phyloP scores from a whole-genome alignment of 2,888 invertebrate species.

The Sthenelais limicola region DNA sequence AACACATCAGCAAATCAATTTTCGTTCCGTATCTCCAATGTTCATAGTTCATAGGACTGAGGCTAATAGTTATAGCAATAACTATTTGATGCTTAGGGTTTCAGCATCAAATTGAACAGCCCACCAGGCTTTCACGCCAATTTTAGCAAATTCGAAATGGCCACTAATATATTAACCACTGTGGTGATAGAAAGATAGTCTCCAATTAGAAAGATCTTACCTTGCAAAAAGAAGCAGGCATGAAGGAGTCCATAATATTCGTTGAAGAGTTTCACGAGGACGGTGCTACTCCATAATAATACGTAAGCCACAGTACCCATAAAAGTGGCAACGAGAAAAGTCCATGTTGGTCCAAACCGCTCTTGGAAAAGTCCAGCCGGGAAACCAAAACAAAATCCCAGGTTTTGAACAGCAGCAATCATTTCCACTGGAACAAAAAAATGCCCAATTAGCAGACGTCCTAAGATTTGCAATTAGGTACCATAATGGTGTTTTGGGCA shows the following conservation, averaged over 20 bases:
- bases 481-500: no score
- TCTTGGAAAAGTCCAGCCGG: conserved; percentile 58
- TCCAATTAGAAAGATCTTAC: not conserved
- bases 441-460: not conserved
- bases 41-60: no score
- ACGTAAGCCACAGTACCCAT: conserved; percentile 53
- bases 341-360: conserved; percentile 54
- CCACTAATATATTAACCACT: not conserved
- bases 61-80: no score
- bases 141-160: no score
- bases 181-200: not conserved
- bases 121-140: no score
- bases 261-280: conserved; percentile 29
- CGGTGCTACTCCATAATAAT: conserved; percentile 56
- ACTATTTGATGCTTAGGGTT: no score
- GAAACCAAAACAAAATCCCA: conserved; percentile 59
- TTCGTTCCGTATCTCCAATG: no score
- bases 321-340: conserved; percentile 53
- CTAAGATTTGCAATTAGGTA: no score
- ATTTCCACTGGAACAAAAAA: conserved; percentile 55
- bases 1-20: no score
- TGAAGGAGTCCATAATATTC: conserved; percentile 2
- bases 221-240: conserved; percentile 32
- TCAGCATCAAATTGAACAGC: no score
- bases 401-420: conserved; percentile 57